phyloP scores from a whole-genome alignment of 2,797 vertebrate species.

The Danio jaintianensis region DNA sequence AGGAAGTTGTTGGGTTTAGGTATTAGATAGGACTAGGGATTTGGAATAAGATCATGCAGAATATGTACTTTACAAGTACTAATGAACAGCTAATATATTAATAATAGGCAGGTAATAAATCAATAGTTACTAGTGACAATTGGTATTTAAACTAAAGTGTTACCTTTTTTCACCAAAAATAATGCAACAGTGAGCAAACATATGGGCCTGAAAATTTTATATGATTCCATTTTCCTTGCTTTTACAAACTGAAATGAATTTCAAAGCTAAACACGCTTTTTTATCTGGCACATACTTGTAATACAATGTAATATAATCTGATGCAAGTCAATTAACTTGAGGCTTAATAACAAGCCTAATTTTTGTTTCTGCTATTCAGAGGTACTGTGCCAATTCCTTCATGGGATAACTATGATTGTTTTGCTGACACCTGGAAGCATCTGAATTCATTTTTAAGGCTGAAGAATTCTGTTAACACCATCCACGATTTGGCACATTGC shows the following conservation, averaged over 20 bases:
- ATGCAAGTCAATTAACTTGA: slow-evolving; percentile 5
- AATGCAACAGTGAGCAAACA: neutral
- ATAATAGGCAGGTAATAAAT: too few species aligned
- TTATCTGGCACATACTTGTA: slow-evolving; percentile 1
- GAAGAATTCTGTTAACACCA: slow-evolving; percentile 25
- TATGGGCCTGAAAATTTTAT: neutral
- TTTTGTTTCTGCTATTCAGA: slow-evolving; percentile 12
- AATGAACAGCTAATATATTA: too few species aligned
- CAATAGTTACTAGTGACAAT: too few species aligned
- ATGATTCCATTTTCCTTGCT: neutral
- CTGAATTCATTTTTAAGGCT: slow-evolving; percentile 3
- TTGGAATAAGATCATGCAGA: too few species aligned
- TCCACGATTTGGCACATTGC: slow-evolving; percentile 13
- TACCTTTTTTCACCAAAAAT: too few species aligned
- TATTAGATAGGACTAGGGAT: too few species aligned
- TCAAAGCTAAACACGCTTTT: neutral
- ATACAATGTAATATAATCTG: slow-evolving; percentile 1
- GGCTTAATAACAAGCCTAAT: neutral
- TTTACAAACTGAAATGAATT: slow-evolving; percentile 4
- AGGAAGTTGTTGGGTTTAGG: too few species aligned
- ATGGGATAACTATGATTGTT: slow-evolving; percentile 22
- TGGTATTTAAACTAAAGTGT: too few species aligned
- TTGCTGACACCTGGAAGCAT: slow-evolving; percentile 25
- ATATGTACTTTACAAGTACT: too few species aligned
- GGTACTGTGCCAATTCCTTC: slow-evolving; percentile 15